Evolutionary conservation across 2,888 invertebrate genomes (phyloP).

Genomic region (Eilema griseolum): DNA sequence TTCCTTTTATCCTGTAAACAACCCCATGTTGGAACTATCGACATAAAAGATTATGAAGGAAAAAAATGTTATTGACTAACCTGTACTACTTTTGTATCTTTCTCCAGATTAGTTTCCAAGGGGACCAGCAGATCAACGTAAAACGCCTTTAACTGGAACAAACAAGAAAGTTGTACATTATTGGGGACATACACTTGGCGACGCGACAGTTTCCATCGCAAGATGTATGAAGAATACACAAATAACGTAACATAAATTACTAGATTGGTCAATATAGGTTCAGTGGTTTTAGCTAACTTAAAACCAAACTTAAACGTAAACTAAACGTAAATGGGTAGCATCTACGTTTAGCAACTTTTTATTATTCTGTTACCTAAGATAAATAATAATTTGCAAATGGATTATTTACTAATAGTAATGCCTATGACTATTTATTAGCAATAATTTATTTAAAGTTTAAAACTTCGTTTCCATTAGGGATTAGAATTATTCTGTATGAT

Average conservation of each 20-base stretch:
- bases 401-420: neutral
- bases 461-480: neutral
- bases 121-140: slow-evolving; percentile 97
- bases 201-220: slow-evolving; percentile 37
- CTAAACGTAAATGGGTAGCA: too few relatives aligned
- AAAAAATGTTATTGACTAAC: slow-evolving; percentile 84
- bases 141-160: slow-evolving; percentile 95
- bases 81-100: slow-evolving; percentile 97
- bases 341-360: too few relatives aligned
- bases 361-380: neutral
- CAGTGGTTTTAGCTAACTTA: neutral
- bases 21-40: slow-evolving; percentile 59
- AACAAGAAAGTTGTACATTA: slow-evolving; percentile 61
- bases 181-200: slow-evolving; percentile 48
- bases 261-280: neutral
- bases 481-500: neutral
- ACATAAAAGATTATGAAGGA: slow-evolving; percentile 70
- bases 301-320: too few relatives aligned
- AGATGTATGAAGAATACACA: slow-evolving; percentile 37
- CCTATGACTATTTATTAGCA: neutral
- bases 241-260: slow-evolving; percentile 22
- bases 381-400: neutral
- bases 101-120: slow-evolving; percentile 96
- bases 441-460: neutral
- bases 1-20: slow-evolving; percentile 70